Percentiles rank a stretch among this genome's conserved stretches.
phyloP scores from a whole-genome alignment of 2,113 vertebrate species.

The Henicopernis longicauda region DNA sequence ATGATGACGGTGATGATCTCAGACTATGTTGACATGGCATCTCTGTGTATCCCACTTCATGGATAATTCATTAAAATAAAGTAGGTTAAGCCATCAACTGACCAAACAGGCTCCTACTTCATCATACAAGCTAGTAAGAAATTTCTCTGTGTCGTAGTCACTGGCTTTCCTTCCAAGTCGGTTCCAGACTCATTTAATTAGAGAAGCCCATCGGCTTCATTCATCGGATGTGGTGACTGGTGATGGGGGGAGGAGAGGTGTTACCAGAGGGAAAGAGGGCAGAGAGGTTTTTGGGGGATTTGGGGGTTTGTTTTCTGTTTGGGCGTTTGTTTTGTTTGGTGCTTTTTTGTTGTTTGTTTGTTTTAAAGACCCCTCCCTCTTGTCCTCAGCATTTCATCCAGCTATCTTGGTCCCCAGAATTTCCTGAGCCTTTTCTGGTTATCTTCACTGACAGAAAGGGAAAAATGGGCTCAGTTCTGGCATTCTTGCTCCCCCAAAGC shows the following conservation, averaged over 20 bases:
- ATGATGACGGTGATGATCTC: background rate
- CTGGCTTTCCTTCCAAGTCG: background rate
- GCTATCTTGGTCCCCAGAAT: background rate
- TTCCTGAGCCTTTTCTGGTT: background rate
- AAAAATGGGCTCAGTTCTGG: background rate
- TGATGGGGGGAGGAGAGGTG: background rate
- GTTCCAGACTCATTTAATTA: background rate
- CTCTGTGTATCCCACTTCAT: background rate
- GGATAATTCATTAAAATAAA: slow-evolving; percentile 35
- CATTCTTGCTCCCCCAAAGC: background rate
- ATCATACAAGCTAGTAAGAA: background rate
- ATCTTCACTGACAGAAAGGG: background rate
- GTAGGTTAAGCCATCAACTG: background rate
- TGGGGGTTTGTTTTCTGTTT: background rate
- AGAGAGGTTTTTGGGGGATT: background rate
- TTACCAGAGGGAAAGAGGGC: background rate
- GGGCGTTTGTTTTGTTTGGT: background rate
- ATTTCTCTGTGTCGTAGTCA: background rate
- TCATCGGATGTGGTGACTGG: background rate
- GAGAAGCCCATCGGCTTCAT: no score
- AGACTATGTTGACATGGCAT: background rate
- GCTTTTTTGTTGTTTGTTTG: no score
- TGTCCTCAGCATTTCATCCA: background rate
- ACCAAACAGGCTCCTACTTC: background rate
- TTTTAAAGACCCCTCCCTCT: background rate